phyloP scores from a whole-genome alignment of 2,888 invertebrate genomes.

The Belgica antarctica region DNA sequence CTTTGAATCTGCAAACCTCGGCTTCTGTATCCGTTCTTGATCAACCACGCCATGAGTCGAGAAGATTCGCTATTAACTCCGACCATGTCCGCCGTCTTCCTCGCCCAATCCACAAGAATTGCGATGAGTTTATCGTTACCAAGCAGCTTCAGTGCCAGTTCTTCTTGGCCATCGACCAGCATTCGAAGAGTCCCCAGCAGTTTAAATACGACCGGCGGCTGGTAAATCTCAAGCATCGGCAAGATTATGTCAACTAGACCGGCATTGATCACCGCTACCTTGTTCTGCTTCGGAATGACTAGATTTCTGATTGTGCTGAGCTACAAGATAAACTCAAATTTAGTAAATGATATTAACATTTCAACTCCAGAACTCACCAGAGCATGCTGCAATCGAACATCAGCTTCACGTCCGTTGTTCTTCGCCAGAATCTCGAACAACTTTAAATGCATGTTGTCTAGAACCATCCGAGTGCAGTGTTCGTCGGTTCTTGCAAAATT shows the following conservation, averaged over 20 bases:
- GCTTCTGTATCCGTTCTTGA: slow-evolving; percentile 64
- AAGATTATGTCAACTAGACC: slow-evolving; percentile 72
- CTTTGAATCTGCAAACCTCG: slow-evolving; percentile 47
- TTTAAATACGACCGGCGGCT: slow-evolving; percentile 82
- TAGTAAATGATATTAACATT: no score
- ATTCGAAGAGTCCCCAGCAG: slow-evolving; percentile 80
- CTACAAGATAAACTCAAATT: slow-evolving; percentile 11
- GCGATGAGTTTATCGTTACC: slow-evolving; percentile 63
- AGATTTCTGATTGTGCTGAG: slow-evolving; percentile 74
- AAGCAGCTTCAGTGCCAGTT: slow-evolving; percentile 68
- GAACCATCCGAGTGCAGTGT: slow-evolving; percentile 80
- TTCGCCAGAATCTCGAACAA: slow-evolving; percentile 59
- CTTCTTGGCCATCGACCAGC: slow-evolving; percentile 81
- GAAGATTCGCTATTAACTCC: slow-evolving; percentile 82
- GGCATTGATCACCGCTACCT: slow-evolving; percentile 67
- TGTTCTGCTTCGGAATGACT: slow-evolving; percentile 72
- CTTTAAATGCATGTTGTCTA: slow-evolving; percentile 71
- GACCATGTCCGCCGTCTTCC: slow-evolving; percentile 71
- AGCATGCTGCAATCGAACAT: slow-evolving; percentile 59
- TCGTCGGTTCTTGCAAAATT: slow-evolving; percentile 86
- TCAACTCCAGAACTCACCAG: slow-evolving; percentile 47
- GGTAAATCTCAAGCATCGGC: slow-evolving; percentile 66
- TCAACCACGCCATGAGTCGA: slow-evolving; percentile 74
- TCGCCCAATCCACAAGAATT: slow-evolving; percentile 69
- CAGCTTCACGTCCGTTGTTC: slow-evolving; percentile 61